These are phyloP conservation scores for Poecilia velifera DNA, from an alignment of 2,797 vertebrate species.

Conservation along the genomic window DNA sequence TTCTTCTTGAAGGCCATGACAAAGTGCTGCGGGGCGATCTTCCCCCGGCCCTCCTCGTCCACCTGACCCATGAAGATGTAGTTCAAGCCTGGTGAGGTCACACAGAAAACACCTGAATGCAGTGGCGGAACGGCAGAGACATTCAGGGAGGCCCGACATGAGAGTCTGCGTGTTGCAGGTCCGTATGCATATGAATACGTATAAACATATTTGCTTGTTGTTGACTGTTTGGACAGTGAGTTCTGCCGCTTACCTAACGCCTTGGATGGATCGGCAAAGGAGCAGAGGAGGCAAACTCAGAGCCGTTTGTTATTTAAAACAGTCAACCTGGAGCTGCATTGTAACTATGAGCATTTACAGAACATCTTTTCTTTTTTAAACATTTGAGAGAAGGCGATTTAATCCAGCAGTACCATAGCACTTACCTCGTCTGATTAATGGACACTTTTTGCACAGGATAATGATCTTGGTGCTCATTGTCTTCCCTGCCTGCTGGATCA, in stretches of 20 bases:
- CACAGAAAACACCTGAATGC: constrained; percentile 86
- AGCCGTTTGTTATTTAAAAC: constrained; percentile 63
- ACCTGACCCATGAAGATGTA: constrained; percentile 98
- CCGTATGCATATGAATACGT: constrained; percentile 43
- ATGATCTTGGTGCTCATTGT: constrained; percentile 94
- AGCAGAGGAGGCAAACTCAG: constrained; percentile 73
- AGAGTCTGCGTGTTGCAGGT: constrained; percentile 61
- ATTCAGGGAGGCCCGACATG: constrained; percentile 77
- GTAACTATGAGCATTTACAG: constrained; percentile 16
- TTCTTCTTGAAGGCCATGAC: constrained; percentile 93
- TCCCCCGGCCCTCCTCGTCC: constrained; percentile 91
- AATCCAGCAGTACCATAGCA: constrained; percentile 9
- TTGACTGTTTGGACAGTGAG: constrained; percentile 67
- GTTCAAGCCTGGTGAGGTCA: constrained; percentile 90
- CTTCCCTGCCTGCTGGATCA: constrained; percentile 96
- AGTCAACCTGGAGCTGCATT: constrained; percentile 41
- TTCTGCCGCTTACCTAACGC: constrained; percentile 70
- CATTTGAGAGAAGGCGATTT: not conserved
- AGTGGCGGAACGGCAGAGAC: constrained; percentile 83
- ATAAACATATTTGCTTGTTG: constrained; percentile 58
- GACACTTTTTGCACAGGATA: constrained; percentile 95
- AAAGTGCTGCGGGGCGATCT: constrained; percentile 91
- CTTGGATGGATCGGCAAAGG: constrained; percentile 26
- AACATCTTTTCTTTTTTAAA: not conserved
- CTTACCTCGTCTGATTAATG: constrained; percentile 93